Evolutionary conservation across 2,113 vertebrate genomes (phyloP).

Genomic region (Gallinago media): DNA sequence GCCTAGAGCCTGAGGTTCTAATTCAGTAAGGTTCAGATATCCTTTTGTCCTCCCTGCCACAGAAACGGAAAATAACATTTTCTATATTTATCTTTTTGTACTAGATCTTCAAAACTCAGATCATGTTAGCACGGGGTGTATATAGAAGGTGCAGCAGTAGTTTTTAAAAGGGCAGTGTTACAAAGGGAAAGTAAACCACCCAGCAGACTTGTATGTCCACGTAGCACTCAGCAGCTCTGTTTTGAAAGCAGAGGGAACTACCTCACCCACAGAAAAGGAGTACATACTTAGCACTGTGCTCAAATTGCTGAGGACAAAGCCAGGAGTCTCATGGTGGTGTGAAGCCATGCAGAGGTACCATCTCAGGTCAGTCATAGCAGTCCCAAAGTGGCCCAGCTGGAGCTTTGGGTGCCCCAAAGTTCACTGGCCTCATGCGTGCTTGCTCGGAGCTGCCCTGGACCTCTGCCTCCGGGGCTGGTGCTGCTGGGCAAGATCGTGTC

Average conservation of each 20-base stretch:
- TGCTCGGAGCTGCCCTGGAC: background rate
- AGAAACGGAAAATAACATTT: background rate
- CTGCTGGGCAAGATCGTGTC: rapidly evolving
- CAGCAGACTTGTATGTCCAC: background rate
- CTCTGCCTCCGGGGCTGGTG: background rate
- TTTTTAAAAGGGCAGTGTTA: background rate
- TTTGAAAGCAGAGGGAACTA: background rate
- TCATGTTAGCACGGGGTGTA: background rate
- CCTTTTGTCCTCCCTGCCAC: background rate
- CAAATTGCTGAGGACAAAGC: background rate
- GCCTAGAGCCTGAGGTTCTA: background rate
- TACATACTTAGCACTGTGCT: rapidly evolving
- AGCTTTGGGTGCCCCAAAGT: background rate
- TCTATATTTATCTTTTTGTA: background rate
- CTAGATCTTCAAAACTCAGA: background rate
- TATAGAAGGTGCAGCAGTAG: background rate
- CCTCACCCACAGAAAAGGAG: background rate
- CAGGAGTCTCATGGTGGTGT: background rate
- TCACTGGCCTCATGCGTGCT: rapidly evolving
- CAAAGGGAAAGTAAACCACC: background rate
- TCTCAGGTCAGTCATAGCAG: rapidly evolving
- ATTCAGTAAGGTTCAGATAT: background rate
- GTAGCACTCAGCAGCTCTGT: background rate
- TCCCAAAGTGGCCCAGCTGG: background rate
- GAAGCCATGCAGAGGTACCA: rapidly evolving